Percentiles rank a stretch among this genome's conserved stretches.
Conservation (phyloP, 2,888 invertebrate genomes). For the Euplexia lucipara region DNA sequence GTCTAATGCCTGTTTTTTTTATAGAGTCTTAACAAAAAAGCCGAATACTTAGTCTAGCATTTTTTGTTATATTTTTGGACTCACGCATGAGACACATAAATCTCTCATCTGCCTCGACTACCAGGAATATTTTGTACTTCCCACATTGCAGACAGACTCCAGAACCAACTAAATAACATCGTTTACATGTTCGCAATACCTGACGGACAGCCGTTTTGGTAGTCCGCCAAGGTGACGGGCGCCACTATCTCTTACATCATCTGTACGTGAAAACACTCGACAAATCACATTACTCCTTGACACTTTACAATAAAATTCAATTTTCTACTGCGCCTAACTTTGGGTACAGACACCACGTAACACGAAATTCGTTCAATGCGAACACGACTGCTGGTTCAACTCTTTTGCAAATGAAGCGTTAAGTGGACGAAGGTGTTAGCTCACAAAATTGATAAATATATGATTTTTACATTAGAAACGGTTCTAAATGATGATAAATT, state of each 20-base stretch:
- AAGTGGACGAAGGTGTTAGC: too few species aligned
- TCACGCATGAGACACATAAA: constrained; percentile 34
- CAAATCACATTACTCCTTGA: constrained; percentile 49
- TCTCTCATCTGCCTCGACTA: constrained; percentile 4
- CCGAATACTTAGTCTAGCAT: not conserved
- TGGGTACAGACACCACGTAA: constrained; percentile 33
- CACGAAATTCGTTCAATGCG: constrained; percentile 26
- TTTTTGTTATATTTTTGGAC: constrained; percentile 10
- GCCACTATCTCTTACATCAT: constrained; percentile 69
- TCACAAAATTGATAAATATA: too few species aligned
- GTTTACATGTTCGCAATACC: constrained; percentile 65
- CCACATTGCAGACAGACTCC: constrained; percentile 70
- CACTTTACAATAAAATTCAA: constrained; percentile 35
- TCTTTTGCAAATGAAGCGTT: constrained; percentile 6
- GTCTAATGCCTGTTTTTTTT: not conserved
- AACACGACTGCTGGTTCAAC: constrained; percentile 31
- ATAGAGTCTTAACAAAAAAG: constrained; percentile 4
- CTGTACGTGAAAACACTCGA: constrained; percentile 37
- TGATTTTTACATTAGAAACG: too few species aligned
- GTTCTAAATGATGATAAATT: too few species aligned
- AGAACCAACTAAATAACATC: constrained; percentile 72
- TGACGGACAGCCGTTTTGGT: constrained; percentile 74
- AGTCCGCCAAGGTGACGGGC: constrained; percentile 74
- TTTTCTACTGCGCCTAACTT: constrained; percentile 13
- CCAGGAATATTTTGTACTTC: constrained; percentile 51